These are phyloP conservation scores for Centropus bengalensis DNA, from an alignment of 2,113 vertebrate species.

Conservation along the genomic window DNA sequence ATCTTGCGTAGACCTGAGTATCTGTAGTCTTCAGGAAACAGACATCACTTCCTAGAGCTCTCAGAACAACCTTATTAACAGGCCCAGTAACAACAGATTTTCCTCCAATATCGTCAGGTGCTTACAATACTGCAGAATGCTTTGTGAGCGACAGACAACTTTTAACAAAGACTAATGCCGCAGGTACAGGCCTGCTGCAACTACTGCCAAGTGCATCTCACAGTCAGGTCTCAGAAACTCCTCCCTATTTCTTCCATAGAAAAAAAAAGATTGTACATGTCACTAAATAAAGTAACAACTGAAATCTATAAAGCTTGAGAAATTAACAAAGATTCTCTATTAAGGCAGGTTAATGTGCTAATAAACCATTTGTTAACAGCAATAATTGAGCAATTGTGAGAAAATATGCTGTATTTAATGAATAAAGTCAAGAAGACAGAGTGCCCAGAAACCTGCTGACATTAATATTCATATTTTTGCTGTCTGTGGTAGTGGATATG, in stretches of 20 bases:
- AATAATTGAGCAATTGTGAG: slow-evolving; percentile 54
- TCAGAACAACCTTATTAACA: neutral
- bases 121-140: neutral
- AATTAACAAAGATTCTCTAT: slow-evolving; percentile 54
- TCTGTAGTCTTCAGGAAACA: neutral
- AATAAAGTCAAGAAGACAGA: slow-evolving; percentile 19
- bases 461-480: neutral
- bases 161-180: neutral
- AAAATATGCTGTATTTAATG: slow-evolving; percentile 64
- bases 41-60: neutral
- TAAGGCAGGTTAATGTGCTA: slow-evolving; percentile 68
- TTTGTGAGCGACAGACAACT: neutral
- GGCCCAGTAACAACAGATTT: neutral
- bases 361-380: slow-evolving; percentile 70
- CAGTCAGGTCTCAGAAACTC: neutral
- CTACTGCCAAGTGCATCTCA: neutral
- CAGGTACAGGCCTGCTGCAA: neutral
- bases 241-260: neutral
- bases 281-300: slow-evolving; percentile 42
- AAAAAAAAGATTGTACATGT: slow-evolving; percentile 26
- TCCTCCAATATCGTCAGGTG: neutral
- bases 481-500: neutral
- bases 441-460: neutral
- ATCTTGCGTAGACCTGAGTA: neutral
- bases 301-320: slow-evolving; percentile 65